phyloP scores from a whole-genome alignment of 2,888 invertebrate genomes.

The Siphlonurus alternatus region DNA sequence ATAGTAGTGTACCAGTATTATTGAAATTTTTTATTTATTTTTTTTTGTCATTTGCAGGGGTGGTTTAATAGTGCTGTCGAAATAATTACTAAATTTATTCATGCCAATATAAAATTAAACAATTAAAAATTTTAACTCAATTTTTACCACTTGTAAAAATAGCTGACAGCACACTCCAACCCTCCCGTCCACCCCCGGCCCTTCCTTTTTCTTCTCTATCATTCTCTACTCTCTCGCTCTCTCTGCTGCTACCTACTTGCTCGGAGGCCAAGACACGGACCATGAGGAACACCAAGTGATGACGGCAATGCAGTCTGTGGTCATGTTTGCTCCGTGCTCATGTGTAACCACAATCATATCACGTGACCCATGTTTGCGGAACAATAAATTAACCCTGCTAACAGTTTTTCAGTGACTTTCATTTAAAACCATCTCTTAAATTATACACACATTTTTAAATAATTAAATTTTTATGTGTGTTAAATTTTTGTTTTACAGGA shows the following conservation, averaged over 20 bases:
- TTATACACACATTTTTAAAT: too few relatives aligned
- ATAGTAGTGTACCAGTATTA: not conserved
- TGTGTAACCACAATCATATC: constrained; percentile 1
- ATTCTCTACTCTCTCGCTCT: not conserved
- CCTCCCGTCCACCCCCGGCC: not conserved
- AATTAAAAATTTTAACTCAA: too few relatives aligned
- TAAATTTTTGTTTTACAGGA: too few relatives aligned
- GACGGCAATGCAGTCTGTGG: not conserved
- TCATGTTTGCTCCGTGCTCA: not conserved
- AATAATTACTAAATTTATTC: not conserved
- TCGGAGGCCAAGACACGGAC: not conserved
- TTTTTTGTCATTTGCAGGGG: not conserved
- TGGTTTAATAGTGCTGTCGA: not conserved
- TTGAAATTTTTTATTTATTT: not conserved
- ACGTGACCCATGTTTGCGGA: not conserved
- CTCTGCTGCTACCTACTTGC: not conserved
- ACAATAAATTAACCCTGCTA: not conserved
- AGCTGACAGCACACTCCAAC: not conserved
- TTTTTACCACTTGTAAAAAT: too few relatives aligned
- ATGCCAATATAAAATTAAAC: too few relatives aligned
- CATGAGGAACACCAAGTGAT: not conserved
- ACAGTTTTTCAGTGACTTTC: too few relatives aligned
- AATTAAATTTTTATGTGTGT: too few relatives aligned
- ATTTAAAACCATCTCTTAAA: too few relatives aligned
- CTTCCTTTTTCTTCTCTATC: not conserved